Percentiles rank a stretch among this genome's conserved stretches.
Conservation (phyloP, 2,888 invertebrate genomes). For the Thera britannica region DNA sequence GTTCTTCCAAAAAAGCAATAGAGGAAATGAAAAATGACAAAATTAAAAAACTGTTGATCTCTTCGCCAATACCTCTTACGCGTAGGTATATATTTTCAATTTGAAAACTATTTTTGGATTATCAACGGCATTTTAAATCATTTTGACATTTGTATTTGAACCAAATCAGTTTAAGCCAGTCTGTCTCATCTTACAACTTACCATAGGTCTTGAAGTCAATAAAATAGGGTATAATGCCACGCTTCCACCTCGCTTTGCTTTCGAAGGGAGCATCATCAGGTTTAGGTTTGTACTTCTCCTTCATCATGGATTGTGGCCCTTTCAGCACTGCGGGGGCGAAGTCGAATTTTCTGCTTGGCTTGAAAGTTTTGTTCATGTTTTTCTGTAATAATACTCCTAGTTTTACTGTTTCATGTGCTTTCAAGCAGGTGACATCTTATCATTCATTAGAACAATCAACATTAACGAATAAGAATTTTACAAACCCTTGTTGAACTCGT, state of each 20-base stretch:
- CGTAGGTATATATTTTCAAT: too few relatives aligned
- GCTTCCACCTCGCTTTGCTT: conserved; percentile 59
- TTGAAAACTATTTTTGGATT: too few relatives aligned
- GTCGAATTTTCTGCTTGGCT: conserved; percentile 32
- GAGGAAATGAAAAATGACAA: too few relatives aligned
- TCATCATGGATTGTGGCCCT: not conserved
- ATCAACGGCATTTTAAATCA: too few relatives aligned
- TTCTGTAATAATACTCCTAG: not conserved
- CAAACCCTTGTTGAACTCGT: conserved; percentile 16
- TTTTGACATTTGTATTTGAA: too few relatives aligned
- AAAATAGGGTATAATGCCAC: conserved; percentile 71
- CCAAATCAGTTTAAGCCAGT: too few relatives aligned
- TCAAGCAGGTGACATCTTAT: too few relatives aligned
- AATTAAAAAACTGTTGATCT: too few relatives aligned
- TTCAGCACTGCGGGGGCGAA: conserved; percentile 29
- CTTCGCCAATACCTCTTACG: too few relatives aligned
- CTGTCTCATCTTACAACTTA: conserved; percentile 29
- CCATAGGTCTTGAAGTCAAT: conserved; percentile 74
- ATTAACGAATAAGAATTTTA: not conserved
- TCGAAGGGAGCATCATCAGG: conserved; percentile 40
- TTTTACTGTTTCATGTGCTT: too few relatives aligned
- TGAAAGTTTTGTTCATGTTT: not conserved
- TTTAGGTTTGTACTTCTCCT: not conserved
- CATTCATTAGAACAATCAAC: not conserved
- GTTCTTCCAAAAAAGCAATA: too few relatives aligned